A percentile compares a stretch with the other conserved stretches of the same genome.
phyloP scores from a whole-genome alignment of 2,113 vertebrate species.

The Chamaetylas fuelleborni region DNA sequence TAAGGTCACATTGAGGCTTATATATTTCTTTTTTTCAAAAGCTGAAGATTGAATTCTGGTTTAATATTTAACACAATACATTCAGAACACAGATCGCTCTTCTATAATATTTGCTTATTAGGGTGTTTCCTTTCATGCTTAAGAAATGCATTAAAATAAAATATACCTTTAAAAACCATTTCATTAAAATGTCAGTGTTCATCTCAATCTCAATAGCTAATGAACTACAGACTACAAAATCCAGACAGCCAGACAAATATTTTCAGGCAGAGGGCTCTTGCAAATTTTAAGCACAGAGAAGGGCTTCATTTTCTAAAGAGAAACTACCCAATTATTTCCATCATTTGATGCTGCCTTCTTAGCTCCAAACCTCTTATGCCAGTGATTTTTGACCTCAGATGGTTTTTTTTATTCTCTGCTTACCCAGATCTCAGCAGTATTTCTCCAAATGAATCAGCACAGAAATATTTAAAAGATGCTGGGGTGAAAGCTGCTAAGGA shows the following conservation, averaged over 20 bases:
- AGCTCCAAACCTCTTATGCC: background rate
- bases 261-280: background rate
- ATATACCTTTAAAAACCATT: background rate
- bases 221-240: background rate
- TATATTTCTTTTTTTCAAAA: background rate
- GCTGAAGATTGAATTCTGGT: background rate
- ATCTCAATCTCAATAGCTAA: background rate
- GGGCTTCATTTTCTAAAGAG: background rate
- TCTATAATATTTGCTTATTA: background rate
- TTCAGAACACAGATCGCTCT: background rate
- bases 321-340: constrained; percentile 34
- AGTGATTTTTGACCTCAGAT: background rate
- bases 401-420: background rate
- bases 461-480: background rate
- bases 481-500: background rate
- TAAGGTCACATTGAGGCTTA: background rate
- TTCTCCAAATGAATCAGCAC: background rate
- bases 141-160: background rate
- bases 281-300: background rate
- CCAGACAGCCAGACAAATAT: constrained; percentile 6
- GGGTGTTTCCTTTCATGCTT: background rate
- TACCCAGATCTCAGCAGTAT: background rate
- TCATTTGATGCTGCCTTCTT: background rate
- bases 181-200: background rate
- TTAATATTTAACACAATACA: background rate